phyloP scores from a whole-genome alignment of 2,113 vertebrate genomes.

The Haemorhous mexicanus region DNA sequence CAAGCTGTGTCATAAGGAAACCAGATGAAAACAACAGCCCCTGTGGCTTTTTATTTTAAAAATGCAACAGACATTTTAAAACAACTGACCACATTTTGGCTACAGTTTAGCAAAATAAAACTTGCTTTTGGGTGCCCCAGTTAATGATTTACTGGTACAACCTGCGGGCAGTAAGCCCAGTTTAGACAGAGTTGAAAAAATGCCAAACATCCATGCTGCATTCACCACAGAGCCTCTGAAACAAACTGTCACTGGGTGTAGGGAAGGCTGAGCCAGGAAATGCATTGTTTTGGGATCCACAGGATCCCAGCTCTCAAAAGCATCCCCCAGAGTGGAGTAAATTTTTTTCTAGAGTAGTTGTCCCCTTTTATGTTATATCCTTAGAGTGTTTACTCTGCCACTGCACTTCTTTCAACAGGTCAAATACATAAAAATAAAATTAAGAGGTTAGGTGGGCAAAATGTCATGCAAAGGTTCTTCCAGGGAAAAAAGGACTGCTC shows the following conservation, averaged over 20 bases:
- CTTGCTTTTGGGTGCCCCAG: not conserved
- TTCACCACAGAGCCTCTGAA: not conserved
- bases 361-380: not conserved
- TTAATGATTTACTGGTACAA: not conserved
- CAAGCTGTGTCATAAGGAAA: not conserved
- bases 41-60: not conserved
- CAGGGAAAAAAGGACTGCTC: not conserved
- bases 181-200: not conserved
- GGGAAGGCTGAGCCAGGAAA: not conserved
- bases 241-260: not conserved
- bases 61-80: not conserved
- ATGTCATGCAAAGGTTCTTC: not conserved
- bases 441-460: not conserved
- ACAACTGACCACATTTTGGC: not conserved
- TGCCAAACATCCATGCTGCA: not conserved
- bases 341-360: not conserved
- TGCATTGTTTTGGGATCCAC: not conserved
- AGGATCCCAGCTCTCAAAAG: not conserved
- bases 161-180: not conserved
- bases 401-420: not conserved
- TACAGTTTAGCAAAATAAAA: not conserved
- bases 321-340: not conserved
- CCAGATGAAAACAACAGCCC: conserved; percentile 2
- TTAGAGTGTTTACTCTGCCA: not conserved
- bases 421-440: not conserved